Percentiles rank a stretch among this genome's conserved stretches.
Evolutionary conservation across 2,888 invertebrate species (phyloP).

Genomic region (Gastracanthus pulcherrimus): DNA sequence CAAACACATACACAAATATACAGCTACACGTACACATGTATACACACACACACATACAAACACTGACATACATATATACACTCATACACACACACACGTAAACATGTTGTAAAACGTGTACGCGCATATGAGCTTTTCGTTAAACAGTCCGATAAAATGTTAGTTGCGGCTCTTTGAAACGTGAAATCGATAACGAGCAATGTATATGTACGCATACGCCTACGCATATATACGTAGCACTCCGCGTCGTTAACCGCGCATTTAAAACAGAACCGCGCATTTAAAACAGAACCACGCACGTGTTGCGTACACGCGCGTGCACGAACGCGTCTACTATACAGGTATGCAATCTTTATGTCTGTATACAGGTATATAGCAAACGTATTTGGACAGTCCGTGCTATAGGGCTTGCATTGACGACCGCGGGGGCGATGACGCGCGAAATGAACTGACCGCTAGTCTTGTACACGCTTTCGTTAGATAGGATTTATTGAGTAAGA

Average conservation of each 20-base stretch:
- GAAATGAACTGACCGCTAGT: too few relatives aligned
- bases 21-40: too few relatives aligned
- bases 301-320: neutral
- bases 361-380: neutral
- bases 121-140: too few relatives aligned
- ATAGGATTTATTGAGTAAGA: too few relatives aligned
- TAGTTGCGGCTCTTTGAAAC: neutral
- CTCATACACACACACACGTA: too few relatives aligned
- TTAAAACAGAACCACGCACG: neutral
- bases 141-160: neutral
- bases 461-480: too few relatives aligned
- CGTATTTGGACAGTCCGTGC: neutral
- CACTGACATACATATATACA: too few relatives aligned
- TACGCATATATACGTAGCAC: neutral
- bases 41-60: too few relatives aligned
- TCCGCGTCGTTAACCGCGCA: neutral
- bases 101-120: too few relatives aligned
- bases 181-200: slow-evolving; percentile 9
- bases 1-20: too few relatives aligned
- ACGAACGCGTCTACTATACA: neutral
- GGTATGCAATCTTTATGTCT: neutral
- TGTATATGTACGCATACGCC: too few relatives aligned
- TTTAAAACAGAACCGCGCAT: neutral
- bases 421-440: too few relatives aligned
- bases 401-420: neutral